These are phyloP conservation scores for Okapia johnstoni DNA, from an alignment of 2,113 vertebrate species.

Conservation along the genomic window DNA sequence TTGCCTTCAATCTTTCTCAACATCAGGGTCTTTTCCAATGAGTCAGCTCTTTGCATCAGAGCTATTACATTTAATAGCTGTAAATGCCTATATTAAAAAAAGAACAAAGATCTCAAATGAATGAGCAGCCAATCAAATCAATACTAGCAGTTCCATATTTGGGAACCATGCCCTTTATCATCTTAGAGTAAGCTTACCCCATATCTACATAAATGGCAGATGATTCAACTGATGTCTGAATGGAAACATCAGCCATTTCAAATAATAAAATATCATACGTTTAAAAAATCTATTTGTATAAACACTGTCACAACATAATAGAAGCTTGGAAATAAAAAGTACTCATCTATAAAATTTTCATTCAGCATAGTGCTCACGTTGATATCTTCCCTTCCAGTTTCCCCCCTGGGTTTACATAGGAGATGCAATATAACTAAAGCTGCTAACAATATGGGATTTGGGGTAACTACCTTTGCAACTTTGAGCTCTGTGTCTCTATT, in stretches of 20 bases:
- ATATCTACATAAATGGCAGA: constrained; percentile 71
- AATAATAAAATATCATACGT: constrained; percentile 17
- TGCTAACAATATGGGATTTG: background rate
- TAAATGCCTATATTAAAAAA: background rate
- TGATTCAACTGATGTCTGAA: constrained; percentile 74
- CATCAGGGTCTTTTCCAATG: background rate
- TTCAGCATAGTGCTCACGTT: background rate
- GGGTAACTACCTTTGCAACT: background rate
- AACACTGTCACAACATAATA: background rate
- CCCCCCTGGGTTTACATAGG: background rate
- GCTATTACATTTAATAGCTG: background rate
- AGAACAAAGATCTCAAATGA: constrained; percentile 24
- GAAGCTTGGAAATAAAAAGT: background rate
- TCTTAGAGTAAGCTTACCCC: constrained; percentile 60
- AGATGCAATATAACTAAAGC: background rate
- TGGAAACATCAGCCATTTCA: constrained; percentile 68
- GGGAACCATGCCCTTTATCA: constrained; percentile 38
- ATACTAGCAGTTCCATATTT: background rate
- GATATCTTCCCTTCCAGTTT: background rate
- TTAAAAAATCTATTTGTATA: background rate
- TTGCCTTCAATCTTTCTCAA: background rate
- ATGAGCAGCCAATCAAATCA: background rate
- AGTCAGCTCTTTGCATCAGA: background rate
- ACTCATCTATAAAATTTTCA: background rate
- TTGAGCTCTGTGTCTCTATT: constrained; percentile 4